phyloP scores from a whole-genome alignment of 1,140 invertebrate genomes.

The Metopolophium dirhodum region DNA sequence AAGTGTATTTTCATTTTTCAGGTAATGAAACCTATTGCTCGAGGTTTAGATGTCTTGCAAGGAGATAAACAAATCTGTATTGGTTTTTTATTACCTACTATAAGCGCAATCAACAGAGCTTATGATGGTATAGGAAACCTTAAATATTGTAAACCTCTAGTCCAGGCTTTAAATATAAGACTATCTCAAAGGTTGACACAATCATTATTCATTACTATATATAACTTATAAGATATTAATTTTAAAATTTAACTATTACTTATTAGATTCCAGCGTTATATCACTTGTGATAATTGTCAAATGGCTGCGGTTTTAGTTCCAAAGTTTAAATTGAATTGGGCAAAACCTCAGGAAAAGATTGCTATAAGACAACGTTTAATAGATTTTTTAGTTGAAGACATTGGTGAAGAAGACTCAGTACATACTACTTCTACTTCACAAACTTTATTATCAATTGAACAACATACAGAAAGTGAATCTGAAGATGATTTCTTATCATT shows the following conservation, averaged over 20 bases:
- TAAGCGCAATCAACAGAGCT: too few species aligned
- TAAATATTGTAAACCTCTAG: neutral
- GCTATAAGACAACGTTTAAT: neutral
- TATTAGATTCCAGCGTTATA: neutral
- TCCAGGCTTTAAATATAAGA: neutral
- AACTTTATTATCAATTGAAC: too few species aligned
- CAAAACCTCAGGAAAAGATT: neutral
- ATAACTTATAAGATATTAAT: too few species aligned
- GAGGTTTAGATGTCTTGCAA: neutral
- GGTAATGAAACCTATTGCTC: too few species aligned
- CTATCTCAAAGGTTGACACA: neutral
- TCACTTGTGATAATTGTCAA: slow-evolving; percentile 21
- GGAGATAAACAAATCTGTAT: neutral
- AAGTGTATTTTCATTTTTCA: too few species aligned
- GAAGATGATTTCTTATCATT: neutral
- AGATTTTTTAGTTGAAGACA: neutral
- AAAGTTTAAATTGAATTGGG: neutral
- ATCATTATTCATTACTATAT: too few species aligned
- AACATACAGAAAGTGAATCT: too few species aligned
- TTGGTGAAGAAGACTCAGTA: neutral
- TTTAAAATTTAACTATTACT: neutral
- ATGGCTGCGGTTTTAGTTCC: neutral
- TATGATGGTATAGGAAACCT: too few species aligned
- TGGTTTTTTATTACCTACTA: neutral
- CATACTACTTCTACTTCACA: too few species aligned